Conservation (phyloP, 2,113 vertebrate genomes). For the Circaetus gallicus region DNA sequence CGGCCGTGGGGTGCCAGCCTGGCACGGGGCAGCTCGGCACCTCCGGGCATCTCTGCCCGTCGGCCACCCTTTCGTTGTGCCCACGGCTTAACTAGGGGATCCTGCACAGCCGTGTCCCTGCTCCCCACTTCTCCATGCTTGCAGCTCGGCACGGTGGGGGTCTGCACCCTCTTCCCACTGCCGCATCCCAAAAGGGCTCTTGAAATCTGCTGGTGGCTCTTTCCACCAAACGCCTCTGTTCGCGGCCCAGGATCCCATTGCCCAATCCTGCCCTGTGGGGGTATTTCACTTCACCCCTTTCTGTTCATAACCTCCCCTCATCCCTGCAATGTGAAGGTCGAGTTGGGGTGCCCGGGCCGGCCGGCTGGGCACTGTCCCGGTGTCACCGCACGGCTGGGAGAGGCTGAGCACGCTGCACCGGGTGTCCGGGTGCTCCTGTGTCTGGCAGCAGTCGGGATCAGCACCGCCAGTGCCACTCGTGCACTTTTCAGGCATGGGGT, state of each 20-base stretch:
- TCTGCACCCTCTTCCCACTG: background rate
- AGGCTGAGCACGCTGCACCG: background rate
- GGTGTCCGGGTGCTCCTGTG: background rate
- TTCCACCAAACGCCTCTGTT: background rate
- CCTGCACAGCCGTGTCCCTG: background rate
- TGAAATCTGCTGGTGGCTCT: background rate
- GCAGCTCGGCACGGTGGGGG: background rate
- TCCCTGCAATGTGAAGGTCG: background rate
- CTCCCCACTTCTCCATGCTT: background rate
- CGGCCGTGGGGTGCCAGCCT: background rate
- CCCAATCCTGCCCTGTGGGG: background rate
- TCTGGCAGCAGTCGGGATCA: background rate
- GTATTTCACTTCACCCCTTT: background rate
- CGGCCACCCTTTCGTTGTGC: background rate
- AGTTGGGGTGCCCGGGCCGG: background rate
- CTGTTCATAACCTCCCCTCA: background rate
- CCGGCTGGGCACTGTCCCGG: background rate
- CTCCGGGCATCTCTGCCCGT: background rate
- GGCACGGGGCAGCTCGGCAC: background rate
- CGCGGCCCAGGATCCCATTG: background rate
- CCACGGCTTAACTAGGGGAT: accelerated
- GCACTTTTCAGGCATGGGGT: background rate
- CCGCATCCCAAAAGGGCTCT: background rate
- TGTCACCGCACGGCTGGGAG: accelerated
- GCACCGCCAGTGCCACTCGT: background rate